These are phyloP conservation scores for Hylia prasina DNA, from an alignment of 2,113 vertebrate genomes.

Conservation along the genomic window DNA sequence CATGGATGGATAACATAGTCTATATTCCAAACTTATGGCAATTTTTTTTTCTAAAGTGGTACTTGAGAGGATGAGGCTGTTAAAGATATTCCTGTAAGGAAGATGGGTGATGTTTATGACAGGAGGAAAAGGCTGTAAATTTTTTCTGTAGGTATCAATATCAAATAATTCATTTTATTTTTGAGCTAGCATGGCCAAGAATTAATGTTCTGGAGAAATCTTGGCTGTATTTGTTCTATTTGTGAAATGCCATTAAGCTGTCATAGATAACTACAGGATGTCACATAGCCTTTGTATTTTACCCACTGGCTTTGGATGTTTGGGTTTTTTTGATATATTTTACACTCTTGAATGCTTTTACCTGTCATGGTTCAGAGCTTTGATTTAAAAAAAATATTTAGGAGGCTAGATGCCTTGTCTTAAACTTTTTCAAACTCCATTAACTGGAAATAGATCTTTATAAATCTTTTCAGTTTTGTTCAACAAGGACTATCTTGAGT, in stretches of 20 bases:
- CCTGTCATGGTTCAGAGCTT: not conserved
- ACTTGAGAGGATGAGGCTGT: not conserved
- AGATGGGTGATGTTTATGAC: not conserved
- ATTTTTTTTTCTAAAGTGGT: not conserved
- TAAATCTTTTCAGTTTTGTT: not conserved
- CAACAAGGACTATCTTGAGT: not conserved
- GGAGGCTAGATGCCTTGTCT: not conserved
- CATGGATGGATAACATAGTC: not conserved
- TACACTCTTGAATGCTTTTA: not conserved
- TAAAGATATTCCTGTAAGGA: not conserved
- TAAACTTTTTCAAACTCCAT: not conserved
- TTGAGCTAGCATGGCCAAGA: not conserved
- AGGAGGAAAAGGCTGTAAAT: not conserved
- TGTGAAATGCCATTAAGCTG: not conserved
- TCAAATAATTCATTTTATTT: not conserved
- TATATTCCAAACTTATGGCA: not conserved
- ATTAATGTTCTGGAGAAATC: not conserved
- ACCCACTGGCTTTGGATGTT: not conserved
- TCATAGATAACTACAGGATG: not conserved
- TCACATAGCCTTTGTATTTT: not conserved
- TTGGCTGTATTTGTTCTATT: not conserved
- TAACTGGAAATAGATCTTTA: not conserved
- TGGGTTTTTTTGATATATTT: not conserved
- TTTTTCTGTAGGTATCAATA: not conserved
- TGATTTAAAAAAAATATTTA: slow-evolving; percentile 11